Percentiles rank a stretch among this genome's conserved stretches.
These are phyloP conservation scores for Tachina lurida DNA, from an alignment of 2,888 invertebrate genomes.

Conservation along the genomic window DNA sequence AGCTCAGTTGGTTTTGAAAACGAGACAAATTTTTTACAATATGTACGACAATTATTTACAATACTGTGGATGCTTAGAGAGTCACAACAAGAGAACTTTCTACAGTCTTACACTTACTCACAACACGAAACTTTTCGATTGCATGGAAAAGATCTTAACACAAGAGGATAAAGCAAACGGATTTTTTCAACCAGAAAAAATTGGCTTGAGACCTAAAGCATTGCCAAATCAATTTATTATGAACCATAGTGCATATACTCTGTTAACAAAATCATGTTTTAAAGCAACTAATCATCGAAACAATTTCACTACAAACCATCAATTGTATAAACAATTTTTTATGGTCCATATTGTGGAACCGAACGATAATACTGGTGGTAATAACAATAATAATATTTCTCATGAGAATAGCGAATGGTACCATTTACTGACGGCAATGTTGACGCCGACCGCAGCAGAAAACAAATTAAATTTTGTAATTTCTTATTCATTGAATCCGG, in stretches of 20 bases:
- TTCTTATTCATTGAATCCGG: conserved; percentile 71
- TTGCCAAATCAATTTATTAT: conserved; percentile 74
- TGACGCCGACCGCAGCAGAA: conserved; percentile 49
- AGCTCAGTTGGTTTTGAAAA: conserved; percentile 86
- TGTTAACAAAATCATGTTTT: conserved; percentile 51
- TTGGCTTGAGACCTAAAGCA: conserved; percentile 77
- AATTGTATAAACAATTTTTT: conserved; percentile 73
- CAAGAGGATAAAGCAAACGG: conserved; percentile 74
- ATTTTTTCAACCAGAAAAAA: conserved; percentile 73
- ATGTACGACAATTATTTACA: conserved; percentile 75
- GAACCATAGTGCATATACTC: conserved; percentile 67
- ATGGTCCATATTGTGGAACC: conserved; percentile 68
- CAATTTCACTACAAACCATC: conserved; percentile 14
- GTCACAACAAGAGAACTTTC: conserved; percentile 73
- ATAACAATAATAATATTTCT: not conserved
- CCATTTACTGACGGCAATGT: conserved; percentile 53
- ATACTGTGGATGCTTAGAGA: conserved; percentile 74
- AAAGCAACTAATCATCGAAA: conserved; percentile 28
- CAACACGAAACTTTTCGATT: conserved; percentile 73
- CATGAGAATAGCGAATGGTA: conserved; percentile 67
- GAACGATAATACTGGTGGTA: conserved; percentile 35
- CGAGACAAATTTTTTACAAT: conserved; percentile 88
- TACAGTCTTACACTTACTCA: conserved; percentile 52
- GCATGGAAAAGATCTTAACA: conserved; percentile 73
- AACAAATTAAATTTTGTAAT: conserved; percentile 73